Conservation (phyloP, 2,113 vertebrate species). For the Sapayoa aenigma region DNA sequence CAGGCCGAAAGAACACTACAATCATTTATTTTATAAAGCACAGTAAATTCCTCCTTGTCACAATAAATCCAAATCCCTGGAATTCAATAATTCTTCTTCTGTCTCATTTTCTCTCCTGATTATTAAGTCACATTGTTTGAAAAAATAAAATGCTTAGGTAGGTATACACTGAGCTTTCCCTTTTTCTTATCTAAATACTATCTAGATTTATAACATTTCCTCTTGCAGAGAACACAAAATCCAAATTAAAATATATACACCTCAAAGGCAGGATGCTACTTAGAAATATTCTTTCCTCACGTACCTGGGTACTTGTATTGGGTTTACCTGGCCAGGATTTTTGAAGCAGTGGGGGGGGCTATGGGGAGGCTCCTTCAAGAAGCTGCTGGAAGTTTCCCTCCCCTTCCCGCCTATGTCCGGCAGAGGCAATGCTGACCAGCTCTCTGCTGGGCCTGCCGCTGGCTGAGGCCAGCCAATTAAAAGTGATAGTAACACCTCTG, state of each 20-base stretch:
- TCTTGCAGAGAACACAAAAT: not conserved
- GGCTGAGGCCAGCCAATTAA: too few relatives aligned
- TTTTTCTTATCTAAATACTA: not conserved
- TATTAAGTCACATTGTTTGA: not conserved
- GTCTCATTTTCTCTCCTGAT: not conserved
- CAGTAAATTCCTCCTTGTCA: not conserved
- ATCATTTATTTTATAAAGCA: not conserved
- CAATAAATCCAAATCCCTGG: not conserved
- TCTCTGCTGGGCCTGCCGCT: too few relatives aligned
- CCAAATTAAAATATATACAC: not conserved
- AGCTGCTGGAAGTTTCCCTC: too few relatives aligned
- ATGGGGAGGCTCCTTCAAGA: too few relatives aligned
- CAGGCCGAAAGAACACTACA: not conserved
- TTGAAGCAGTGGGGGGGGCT: too few relatives aligned
- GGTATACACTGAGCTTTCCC: not conserved
- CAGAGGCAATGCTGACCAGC: too few relatives aligned
- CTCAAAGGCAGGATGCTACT: not conserved
- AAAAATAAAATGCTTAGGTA: not conserved
- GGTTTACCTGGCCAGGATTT: too few relatives aligned
- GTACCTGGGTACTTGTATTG: not conserved
- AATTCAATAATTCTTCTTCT: not conserved
- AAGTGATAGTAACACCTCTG: too few relatives aligned
- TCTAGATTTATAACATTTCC: not conserved
- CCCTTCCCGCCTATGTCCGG: too few relatives aligned
- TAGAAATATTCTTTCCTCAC: not conserved